Percentiles rank a stretch among this genome's conserved stretches.
These are phyloP conservation scores for Caenorhabditis sp. DNA, from an alignment of 2,888 invertebrate genomes.

Conservation along the genomic window DNA sequence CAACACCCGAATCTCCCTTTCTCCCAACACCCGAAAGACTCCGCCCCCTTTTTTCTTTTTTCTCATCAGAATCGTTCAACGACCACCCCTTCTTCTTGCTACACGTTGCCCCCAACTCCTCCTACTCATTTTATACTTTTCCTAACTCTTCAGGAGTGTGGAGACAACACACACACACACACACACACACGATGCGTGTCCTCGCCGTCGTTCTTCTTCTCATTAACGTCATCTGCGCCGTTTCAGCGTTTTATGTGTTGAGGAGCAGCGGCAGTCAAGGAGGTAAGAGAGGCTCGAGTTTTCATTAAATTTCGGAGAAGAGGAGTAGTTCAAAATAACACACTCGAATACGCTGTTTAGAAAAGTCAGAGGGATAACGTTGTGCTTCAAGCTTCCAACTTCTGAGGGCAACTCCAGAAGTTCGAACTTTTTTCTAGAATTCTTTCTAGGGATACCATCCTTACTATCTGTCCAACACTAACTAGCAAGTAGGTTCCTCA, in stretches of 20 bases:
- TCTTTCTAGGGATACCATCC: no score
- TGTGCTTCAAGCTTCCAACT: no score
- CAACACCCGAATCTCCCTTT: background rate
- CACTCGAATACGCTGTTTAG: background rate
- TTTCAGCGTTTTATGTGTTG: constrained; percentile 53
- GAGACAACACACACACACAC: background rate
- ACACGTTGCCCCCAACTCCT: constrained; percentile 14
- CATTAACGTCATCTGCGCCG: constrained; percentile 44
- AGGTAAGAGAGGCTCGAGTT: constrained; percentile 4
- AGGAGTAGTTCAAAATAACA: background rate
- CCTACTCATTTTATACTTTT: constrained; percentile 55
- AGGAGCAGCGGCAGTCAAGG: constrained; percentile 33
- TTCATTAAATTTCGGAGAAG: constrained; percentile 1
- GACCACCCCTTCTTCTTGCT: constrained; percentile 43
- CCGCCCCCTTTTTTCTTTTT: constrained; percentile 46
- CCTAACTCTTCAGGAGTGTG: constrained; percentile 16
- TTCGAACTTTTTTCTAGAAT: no score
- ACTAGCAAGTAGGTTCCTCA: no score
- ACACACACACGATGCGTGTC: constrained; percentile 29
- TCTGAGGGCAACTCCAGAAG: no score
- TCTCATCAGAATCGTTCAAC: constrained; percentile 39
- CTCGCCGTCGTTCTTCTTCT: constrained; percentile 54
- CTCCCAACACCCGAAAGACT: background rate
- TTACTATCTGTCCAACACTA: no score
- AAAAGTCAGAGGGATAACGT: no score